Evolutionary conservation across 2,797 vertebrate species (phyloP).

Genomic region (Molothrus aeneus): DNA sequence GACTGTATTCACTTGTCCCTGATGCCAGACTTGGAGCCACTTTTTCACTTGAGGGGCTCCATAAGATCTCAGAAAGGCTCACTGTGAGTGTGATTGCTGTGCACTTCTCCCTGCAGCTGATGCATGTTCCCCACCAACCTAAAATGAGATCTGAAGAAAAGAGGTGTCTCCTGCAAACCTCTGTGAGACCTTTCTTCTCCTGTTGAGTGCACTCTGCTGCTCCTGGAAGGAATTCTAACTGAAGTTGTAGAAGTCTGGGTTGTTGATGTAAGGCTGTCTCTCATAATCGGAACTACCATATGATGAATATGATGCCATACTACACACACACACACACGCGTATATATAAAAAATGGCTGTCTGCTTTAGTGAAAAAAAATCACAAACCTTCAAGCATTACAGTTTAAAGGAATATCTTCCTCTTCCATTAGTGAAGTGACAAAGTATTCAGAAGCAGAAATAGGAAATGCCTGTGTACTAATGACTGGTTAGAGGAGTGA

Average conservation of each 20-base stretch:
- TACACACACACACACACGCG: neutral
- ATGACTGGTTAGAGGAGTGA: neutral
- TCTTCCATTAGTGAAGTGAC: neutral
- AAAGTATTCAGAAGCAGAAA: neutral
- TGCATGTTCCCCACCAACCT: neutral
- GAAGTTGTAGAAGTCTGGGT: neutral
- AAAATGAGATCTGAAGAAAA: neutral
- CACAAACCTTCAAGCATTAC: neutral
- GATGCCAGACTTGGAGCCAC: neutral
- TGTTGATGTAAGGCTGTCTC: neutral
- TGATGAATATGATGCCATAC: neutral
- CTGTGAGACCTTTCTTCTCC: neutral
- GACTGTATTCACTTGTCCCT: neutral
- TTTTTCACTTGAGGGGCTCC: neutral
- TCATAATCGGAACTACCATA: neutral
- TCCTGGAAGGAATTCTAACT: neutral
- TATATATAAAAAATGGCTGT: neutral
- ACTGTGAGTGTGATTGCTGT: neutral
- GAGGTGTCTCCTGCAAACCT: neutral
- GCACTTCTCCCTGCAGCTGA: neutral
- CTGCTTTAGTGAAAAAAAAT: neutral
- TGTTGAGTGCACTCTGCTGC: neutral
- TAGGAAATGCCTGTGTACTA: neutral
- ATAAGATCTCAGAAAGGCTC: neutral
- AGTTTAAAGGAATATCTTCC: neutral